These are phyloP conservation scores for Parazoanthus swiftii DNA, from an alignment of 92 coral and sea anemone genomes.

Conservation along the genomic window DNA sequence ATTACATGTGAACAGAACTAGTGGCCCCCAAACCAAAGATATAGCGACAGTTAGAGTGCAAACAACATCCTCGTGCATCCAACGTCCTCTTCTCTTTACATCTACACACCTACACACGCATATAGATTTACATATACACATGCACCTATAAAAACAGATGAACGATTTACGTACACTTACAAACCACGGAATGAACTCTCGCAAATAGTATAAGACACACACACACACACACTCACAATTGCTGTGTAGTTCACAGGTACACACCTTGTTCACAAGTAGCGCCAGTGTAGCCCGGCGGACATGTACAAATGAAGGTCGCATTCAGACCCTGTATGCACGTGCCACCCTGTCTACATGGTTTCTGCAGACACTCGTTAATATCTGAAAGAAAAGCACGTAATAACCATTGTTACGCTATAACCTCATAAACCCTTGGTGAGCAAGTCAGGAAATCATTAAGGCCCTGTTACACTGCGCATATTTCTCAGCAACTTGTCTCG, in stretches of 20 bases:
- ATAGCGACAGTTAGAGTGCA: background rate
- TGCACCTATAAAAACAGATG: too few species aligned
- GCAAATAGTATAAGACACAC: background rate
- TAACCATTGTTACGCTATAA: background rate
- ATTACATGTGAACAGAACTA: too few species aligned
- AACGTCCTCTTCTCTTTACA: too few species aligned
- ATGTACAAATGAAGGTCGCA: slow-evolving; percentile 76
- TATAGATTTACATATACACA: background rate
- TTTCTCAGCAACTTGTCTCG: too few species aligned
- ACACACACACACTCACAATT: background rate
- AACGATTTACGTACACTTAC: background rate
- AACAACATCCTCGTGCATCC: too few species aligned
- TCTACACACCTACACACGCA: too few species aligned
- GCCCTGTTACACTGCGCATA: too few species aligned
- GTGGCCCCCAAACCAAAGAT: too few species aligned
- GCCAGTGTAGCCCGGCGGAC: slow-evolving; percentile 83
- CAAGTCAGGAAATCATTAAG: background rate
- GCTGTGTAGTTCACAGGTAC: background rate
- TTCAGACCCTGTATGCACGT: slow-evolving; percentile 69
- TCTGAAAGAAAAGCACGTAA: slow-evolving; percentile 37
- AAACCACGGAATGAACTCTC: background rate
- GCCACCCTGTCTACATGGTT: slow-evolving; percentile 71
- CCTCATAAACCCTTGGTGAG: background rate
- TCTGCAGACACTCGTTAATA: slow-evolving; percentile 66
- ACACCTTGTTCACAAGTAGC: slow-evolving; percentile 61